These are phyloP conservation scores for Drosophila birchii DNA, from an alignment of 2,888 invertebrate species.

Conservation along the genomic window DNA sequence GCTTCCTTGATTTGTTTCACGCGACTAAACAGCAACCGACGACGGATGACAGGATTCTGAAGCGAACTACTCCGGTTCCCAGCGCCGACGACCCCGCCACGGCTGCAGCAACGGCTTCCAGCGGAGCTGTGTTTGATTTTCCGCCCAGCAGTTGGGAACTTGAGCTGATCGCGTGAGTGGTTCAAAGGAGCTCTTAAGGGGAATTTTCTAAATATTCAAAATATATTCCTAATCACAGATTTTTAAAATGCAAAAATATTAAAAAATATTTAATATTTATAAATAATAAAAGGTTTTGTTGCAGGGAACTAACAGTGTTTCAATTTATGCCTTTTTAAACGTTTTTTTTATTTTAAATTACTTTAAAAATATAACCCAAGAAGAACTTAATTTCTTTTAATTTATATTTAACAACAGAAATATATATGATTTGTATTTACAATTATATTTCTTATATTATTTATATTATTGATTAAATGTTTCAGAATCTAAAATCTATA, in stretches of 20 bases:
- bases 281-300: too few species aligned
- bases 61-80: slow-evolving; percentile 37
- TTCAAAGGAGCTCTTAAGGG: neutral
- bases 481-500: neutral
- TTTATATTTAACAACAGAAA: neutral
- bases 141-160: slow-evolving; percentile 1
- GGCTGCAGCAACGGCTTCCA: slow-evolving; percentile 2
- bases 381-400: too few species aligned
- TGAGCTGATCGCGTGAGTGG: slow-evolving; percentile 33
- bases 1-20: slow-evolving; percentile 73
- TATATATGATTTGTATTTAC: neutral
- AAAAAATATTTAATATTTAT: too few species aligned
- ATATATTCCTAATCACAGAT: neutral
- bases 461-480: neutral
- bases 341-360: too few species aligned
- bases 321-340: too few species aligned
- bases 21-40: slow-evolving; percentile 76
- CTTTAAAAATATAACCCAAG: too few species aligned
- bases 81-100: slow-evolving; percentile 29
- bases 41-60: slow-evolving; percentile 48
- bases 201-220: neutral
- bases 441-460: neutral
- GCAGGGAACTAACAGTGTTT: too few species aligned
- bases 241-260: neutral
- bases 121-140: slow-evolving; percentile 36